A percentile compares a stretch with the other conserved stretches of the same genome.
phyloP scores from a whole-genome alignment of 2,113 vertebrate species.

The Charadrius vociferus region DNA sequence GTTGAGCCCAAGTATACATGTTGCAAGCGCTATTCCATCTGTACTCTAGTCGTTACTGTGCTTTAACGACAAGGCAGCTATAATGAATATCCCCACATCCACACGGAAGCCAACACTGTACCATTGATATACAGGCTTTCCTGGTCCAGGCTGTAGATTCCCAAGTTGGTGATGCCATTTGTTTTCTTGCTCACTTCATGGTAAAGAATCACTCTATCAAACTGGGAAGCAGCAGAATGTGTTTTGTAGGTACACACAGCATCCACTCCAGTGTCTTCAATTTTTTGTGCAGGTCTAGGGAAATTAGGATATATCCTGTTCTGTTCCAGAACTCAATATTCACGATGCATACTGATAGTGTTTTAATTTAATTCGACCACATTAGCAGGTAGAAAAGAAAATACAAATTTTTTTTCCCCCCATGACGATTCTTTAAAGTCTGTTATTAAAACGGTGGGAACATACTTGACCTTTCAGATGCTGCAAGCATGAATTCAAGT shows the following conservation, averaged over 20 bases:
- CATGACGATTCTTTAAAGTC: neutral
- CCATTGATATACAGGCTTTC: slow-evolving; percentile 43
- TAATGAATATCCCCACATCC: neutral
- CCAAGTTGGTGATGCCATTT: neutral
- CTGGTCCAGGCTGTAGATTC: neutral
- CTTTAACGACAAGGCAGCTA: neutral
- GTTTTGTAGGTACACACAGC: slow-evolving; percentile 45
- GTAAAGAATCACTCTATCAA: slow-evolving; percentile 27
- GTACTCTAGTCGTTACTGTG: too few species aligned
- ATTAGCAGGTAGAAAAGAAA: neutral
- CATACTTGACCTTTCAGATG: neutral
- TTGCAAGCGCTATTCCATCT: neutral
- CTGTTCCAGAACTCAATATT: neutral
- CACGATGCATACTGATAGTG: neutral
- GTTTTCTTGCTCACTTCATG: slow-evolving; percentile 3
- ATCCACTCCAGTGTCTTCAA: slow-evolving; percentile 24
- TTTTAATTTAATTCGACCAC: neutral
- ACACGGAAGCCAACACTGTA: neutral
- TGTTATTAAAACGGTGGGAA: neutral
- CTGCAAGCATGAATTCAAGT: neutral
- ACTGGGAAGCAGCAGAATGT: neutral
- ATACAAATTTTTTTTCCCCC: neutral
- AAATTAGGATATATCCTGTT: neutral
- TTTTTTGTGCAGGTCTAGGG: slow-evolving; percentile 26
- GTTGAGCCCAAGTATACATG: neutral